These are phyloP conservation scores for Eospalax fontanierii DNA, from an alignment of 2,797 vertebrate species.

Conservation along the genomic window DNA sequence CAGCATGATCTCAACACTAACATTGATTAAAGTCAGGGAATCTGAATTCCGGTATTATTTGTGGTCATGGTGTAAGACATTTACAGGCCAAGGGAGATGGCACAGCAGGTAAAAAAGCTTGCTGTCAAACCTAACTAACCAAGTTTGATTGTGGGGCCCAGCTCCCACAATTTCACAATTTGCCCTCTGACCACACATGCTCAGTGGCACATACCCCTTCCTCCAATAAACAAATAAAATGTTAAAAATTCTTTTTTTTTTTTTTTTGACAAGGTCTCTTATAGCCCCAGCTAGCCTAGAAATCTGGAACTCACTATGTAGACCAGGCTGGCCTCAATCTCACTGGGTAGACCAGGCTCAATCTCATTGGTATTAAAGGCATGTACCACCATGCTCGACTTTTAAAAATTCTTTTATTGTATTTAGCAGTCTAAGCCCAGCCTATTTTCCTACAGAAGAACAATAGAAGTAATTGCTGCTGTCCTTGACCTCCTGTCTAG, in stretches of 20 bases:
- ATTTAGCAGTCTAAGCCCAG: neutral
- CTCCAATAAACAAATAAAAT: neutral
- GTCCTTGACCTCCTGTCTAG: neutral
- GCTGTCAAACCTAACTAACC: neutral
- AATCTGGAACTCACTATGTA: too few species aligned
- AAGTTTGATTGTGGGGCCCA: neutral
- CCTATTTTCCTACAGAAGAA: neutral
- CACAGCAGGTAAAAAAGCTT: neutral
- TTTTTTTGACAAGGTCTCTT: too few species aligned
- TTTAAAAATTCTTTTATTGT: too few species aligned
- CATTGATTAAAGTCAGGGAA: conserved; percentile 36
- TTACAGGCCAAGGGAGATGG: neutral
- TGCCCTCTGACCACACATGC: neutral
- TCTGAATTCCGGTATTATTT: neutral
- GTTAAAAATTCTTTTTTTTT: too few species aligned
- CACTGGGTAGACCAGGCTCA: too few species aligned
- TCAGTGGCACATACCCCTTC: neutral
- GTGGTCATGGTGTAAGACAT: neutral
- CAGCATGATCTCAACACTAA: neutral
- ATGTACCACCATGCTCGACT: too few species aligned
- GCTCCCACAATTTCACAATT: too few species aligned
- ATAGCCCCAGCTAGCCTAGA: too few species aligned
- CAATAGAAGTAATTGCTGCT: neutral
- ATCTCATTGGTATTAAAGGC: too few species aligned
- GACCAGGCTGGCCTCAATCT: too few species aligned